phyloP scores from a whole-genome alignment of 2,888 invertebrate species.

The Sinhomidia bicolor region DNA sequence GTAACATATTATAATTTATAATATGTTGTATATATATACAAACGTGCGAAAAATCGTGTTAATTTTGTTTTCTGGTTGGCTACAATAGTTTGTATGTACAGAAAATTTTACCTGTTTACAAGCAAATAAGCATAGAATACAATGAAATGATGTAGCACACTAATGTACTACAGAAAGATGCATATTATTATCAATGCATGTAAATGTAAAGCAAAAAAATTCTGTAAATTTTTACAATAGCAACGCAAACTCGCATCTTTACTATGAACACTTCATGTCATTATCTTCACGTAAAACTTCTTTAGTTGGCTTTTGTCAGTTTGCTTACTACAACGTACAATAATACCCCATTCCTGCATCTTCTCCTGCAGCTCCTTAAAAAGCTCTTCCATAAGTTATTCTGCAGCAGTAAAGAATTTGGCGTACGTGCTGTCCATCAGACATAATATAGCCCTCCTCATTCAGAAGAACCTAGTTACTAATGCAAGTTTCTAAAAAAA shows the following conservation, averaged over 20 bases:
- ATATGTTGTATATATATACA: neutral
- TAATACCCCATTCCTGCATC: neutral
- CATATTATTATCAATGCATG: conserved; percentile 26
- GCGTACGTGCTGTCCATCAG: conserved; percentile 42
- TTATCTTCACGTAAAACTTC: neutral
- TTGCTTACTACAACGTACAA: neutral
- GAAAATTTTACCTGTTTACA: neutral
- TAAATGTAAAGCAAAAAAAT: neutral
- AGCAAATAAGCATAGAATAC: neutral
- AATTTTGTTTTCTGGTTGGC: neutral
- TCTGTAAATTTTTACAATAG: conserved; percentile 12
- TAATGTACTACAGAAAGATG: neutral
- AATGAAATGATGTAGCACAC: neutral
- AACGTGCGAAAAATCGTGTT: neutral
- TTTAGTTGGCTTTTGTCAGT: neutral
- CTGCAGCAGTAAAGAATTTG: conserved; percentile 6
- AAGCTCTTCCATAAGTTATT: neutral
- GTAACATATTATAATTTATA: neutral
- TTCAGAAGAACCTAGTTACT: conserved; percentile 20
- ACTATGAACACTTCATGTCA: neutral
- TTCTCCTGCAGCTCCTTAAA: neutral
- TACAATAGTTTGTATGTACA: neutral
- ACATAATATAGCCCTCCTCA: conserved; percentile 24
- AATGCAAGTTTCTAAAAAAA: conserved; percentile 36
- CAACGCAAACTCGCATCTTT: conserved; percentile 1